Percentiles rank a stretch among this genome's conserved stretches.
Conservation (phyloP, 2,797 vertebrate species). For the Neoniphon sammara region DNA sequence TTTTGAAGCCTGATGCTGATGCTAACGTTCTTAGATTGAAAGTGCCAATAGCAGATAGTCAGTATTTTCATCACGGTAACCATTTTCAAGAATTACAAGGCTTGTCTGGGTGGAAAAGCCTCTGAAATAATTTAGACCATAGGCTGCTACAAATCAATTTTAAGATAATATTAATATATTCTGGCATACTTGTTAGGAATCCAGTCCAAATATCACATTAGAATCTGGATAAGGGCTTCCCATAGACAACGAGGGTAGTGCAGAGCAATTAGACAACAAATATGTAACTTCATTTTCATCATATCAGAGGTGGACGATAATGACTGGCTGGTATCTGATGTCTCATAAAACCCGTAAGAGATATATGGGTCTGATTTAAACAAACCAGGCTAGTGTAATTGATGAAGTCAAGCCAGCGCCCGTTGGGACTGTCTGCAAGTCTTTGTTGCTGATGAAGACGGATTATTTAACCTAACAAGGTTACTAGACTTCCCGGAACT, state of each 20-base stretch:
- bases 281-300: no score
- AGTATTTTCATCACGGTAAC: not conserved
- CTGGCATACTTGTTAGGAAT: no score
- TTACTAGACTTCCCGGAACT: conserved; percentile 50
- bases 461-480: conserved; percentile 61
- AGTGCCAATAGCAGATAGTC: not conserved
- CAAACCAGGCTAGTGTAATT: conserved; percentile 46
- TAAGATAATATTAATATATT: no score
- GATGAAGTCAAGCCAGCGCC: conserved; percentile 38
- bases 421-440: conserved; percentile 20
- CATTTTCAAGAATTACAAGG: not conserved
- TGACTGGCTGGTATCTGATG: no score
- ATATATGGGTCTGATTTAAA: conserved; percentile 26
- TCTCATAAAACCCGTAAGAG: conserved; percentile 21
- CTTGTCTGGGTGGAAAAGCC: not conserved
- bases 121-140: not conserved
- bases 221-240: no score
- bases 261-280: no score
- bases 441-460: conserved; percentile 62
- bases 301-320: no score
- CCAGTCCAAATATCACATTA: no score
- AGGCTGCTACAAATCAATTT: no score
- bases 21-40: conserved; percentile 10
- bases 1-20: conserved; percentile 5
- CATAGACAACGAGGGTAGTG: no score